phyloP scores from a whole-genome alignment of 1,140 invertebrate species.

The Bombus fervidus region DNA sequence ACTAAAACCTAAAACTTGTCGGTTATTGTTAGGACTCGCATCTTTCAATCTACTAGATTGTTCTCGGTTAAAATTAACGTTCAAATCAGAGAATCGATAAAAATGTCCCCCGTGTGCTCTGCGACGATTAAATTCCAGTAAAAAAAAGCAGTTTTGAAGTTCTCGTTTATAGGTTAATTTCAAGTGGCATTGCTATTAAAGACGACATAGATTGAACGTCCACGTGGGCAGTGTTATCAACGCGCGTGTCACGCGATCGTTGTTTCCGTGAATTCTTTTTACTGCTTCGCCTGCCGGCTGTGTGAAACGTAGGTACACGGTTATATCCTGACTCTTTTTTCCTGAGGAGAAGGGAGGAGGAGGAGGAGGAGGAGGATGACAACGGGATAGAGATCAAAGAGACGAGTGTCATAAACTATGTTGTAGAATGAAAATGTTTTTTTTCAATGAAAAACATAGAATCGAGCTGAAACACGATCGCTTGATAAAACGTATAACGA shows the following conservation, averaged over 20 bases:
- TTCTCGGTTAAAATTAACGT: too few relatives aligned
- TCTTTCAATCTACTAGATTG: too few relatives aligned
- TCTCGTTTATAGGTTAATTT: conserved; percentile 5
- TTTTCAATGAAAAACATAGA: neutral
- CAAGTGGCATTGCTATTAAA: neutral
- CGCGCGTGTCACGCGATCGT: neutral
- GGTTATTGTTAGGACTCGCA: too few relatives aligned
- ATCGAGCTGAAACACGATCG: neutral
- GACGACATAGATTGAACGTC: neutral
- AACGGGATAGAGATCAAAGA: neutral
- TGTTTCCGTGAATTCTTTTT: neutral
- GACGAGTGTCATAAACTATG: neutral
- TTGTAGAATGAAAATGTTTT: neutral
- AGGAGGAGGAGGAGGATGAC: too few relatives aligned
- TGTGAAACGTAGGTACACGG: neutral
- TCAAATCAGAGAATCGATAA: too few relatives aligned
- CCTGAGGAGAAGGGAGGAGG: neutral
- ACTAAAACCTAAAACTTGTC: too few relatives aligned
- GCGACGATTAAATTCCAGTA: too few relatives aligned
- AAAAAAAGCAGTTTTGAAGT: neutral
- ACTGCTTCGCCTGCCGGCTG: neutral
- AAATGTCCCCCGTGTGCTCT: too few relatives aligned
- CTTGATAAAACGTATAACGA: neutral
- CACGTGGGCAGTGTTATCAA: neutral
- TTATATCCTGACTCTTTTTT: neutral